Evolutionary conservation across 1,140 invertebrate genomes (phyloP).

Genomic region (Cydia pomonella): DNA sequence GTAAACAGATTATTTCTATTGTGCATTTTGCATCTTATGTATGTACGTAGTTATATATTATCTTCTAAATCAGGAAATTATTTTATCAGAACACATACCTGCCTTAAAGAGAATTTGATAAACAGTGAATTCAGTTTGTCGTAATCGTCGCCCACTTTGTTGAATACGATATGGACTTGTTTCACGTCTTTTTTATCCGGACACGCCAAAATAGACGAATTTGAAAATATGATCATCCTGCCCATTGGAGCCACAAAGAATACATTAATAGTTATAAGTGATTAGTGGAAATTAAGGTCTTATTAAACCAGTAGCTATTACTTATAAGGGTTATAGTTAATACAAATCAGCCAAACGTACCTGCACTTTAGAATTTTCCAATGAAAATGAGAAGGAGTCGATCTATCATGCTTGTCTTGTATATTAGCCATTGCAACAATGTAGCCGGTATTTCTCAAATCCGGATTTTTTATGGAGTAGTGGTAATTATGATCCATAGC

Average conservation of each 20-base stretch:
- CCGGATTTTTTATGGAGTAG: constrained; percentile 50
- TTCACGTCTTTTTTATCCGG: constrained; percentile 65
- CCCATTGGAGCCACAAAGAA: constrained; percentile 36
- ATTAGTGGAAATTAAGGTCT: constrained; percentile 1
- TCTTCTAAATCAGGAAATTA: neutral
- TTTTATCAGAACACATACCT: constrained; percentile 50
- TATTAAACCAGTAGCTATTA: neutral
- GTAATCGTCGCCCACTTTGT: constrained; percentile 63
- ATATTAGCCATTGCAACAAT: constrained; percentile 61
- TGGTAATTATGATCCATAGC: constrained; percentile 44
- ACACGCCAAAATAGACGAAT: constrained; percentile 66
- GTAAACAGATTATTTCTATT: too few species aligned
- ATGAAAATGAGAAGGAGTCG: constrained; percentile 70
- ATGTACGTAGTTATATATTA: neutral
- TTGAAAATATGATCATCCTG: constrained; percentile 78
- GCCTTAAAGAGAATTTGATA: constrained; percentile 61
- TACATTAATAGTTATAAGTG: neutral
- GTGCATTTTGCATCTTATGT: neutral
- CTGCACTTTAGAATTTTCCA: constrained; percentile 79
- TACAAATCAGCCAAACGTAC: constrained; percentile 44
- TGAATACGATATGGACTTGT: constrained; percentile 70
- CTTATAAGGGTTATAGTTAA: too few species aligned
- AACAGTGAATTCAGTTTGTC: constrained; percentile 66
- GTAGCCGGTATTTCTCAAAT: constrained; percentile 60
- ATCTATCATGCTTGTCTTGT: constrained; percentile 70